These are phyloP conservation scores for Drosophila nikananu DNA, from an alignment of 1,140 invertebrate species.

Conservation along the genomic window DNA sequence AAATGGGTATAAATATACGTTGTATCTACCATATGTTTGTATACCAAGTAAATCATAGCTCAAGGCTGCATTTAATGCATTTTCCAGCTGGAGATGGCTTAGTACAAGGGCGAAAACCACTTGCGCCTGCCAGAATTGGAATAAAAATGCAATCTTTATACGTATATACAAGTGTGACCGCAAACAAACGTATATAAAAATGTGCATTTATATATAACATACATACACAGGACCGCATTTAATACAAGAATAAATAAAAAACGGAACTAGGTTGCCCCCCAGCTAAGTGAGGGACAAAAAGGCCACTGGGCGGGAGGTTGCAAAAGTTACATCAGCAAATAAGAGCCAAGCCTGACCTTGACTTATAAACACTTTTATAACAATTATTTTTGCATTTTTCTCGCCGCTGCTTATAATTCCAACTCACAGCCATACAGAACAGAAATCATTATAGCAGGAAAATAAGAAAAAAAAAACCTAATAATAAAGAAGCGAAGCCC, in stretches of 20 bases:
- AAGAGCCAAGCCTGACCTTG: constrained; percentile 51
- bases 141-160: constrained; percentile 40
- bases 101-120: constrained; percentile 39
- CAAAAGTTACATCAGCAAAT: constrained; percentile 39
- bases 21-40: constrained; percentile 14
- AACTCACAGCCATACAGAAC: constrained; percentile 27
- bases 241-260: constrained; percentile 53
- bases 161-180: constrained; percentile 18
- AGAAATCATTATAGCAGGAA: constrained; percentile 48
- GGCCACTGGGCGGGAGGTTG: neutral
- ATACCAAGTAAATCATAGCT: constrained; percentile 40
- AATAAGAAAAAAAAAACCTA: constrained; percentile 14
- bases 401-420: constrained; percentile 42
- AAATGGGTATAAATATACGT: constrained; percentile 1
- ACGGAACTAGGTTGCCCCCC: constrained; percentile 40
- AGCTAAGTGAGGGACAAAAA: constrained; percentile 8
- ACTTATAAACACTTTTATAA: constrained; percentile 63
- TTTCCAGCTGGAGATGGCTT: constrained; percentile 21
- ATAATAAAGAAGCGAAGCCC: constrained; percentile 47
- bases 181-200: constrained; percentile 35
- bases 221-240: constrained; percentile 36
- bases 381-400: constrained; percentile 51
- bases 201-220: constrained; percentile 14
- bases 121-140: constrained; percentile 35
- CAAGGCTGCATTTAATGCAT: constrained; percentile 55